These are phyloP conservation scores for Caenorhabditis japonica DNA, from an alignment of 2,888 invertebrate genomes.

Conservation along the genomic window DNA sequence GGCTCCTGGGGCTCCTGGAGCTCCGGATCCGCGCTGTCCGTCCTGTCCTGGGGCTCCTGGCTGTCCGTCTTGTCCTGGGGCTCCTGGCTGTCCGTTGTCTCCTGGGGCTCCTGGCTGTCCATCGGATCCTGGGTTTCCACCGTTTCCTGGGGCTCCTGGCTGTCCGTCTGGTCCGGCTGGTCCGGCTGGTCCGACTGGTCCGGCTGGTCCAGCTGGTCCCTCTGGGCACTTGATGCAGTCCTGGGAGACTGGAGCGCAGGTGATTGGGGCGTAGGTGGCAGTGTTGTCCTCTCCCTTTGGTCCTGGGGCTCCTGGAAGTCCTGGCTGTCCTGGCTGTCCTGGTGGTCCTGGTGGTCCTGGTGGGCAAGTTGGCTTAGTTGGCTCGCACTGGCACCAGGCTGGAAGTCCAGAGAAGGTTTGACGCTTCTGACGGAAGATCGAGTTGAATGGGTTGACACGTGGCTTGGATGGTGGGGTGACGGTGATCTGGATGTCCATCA, in stretches of 20 bases:
- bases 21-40: slow-evolving; percentile 59
- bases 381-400: slow-evolving; percentile 75
- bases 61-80: slow-evolving; percentile 61
- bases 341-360: slow-evolving; percentile 69
- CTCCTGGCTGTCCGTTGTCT: slow-evolving; percentile 63
- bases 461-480: slow-evolving; percentile 75
- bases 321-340: slow-evolving; percentile 62
- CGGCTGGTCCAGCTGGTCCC: slow-evolving; percentile 70
- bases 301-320: slow-evolving; percentile 66
- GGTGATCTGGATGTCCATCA: slow-evolving; percentile 75
- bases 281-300: slow-evolving; percentile 68
- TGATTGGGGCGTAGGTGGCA: slow-evolving; percentile 65
- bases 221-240: slow-evolving; percentile 73
- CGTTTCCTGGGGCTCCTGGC: slow-evolving; percentile 61
- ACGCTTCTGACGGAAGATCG: slow-evolving; percentile 75
- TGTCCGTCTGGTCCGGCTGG: slow-evolving; percentile 69
- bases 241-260: slow-evolving; percentile 65
- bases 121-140: slow-evolving; percentile 64
- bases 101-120: slow-evolving; percentile 70
- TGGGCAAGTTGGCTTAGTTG: slow-evolving; percentile 69
- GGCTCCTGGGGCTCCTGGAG: slow-evolving; percentile 58
- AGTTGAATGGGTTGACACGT: slow-evolving; percentile 67
- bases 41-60: slow-evolving; percentile 63
- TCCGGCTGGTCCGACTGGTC: slow-evolving; percentile 68
- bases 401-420: slow-evolving; percentile 70